Evolutionary conservation across 2,888 invertebrate genomes (phyloP).

Genomic region (Drosophila histrio): DNA sequence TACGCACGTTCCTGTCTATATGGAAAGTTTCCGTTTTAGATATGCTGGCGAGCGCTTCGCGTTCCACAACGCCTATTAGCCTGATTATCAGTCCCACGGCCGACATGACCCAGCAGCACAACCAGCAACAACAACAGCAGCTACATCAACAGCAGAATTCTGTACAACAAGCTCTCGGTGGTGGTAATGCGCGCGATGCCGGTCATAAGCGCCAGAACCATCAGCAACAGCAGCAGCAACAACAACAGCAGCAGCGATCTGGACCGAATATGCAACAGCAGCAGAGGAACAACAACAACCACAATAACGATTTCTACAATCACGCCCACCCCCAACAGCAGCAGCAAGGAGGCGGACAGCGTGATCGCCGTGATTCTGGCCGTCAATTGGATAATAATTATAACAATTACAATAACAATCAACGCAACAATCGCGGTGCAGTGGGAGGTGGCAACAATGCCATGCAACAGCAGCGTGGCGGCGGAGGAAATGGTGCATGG

Average conservation of each 20-base stretch:
- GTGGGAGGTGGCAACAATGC: conserved; percentile 82
- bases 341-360: conserved; percentile 37
- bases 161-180: conserved; percentile 57
- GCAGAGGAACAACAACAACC: conserved; percentile 54
- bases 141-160: conserved; percentile 66
- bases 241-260: conserved; percentile 57
- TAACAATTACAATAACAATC: conserved; percentile 81
- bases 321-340: conserved; percentile 65
- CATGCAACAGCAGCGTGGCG: conserved; percentile 64
- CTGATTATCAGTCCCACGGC: conserved; percentile 90
- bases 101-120: conserved; percentile 88
- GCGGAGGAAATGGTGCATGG: conserved; percentile 79
- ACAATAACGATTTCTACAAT: conserved; percentile 74
- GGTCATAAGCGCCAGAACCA: conserved; percentile 81
- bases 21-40: conserved; percentile 84
- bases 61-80: conserved; percentile 92
- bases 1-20: conserved; percentile 47
- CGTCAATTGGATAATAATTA: conserved; percentile 80
- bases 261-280: conserved; percentile 62
- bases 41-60: conserved; percentile 86
- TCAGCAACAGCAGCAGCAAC: conserved; percentile 63
- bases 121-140: conserved; percentile 68
- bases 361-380: conserved; percentile 84
- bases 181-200: conserved; percentile 84
- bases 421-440: conserved; percentile 76